Conservation (phyloP, 92 coral and sea anemone species). For the Actinostola sp. region DNA sequence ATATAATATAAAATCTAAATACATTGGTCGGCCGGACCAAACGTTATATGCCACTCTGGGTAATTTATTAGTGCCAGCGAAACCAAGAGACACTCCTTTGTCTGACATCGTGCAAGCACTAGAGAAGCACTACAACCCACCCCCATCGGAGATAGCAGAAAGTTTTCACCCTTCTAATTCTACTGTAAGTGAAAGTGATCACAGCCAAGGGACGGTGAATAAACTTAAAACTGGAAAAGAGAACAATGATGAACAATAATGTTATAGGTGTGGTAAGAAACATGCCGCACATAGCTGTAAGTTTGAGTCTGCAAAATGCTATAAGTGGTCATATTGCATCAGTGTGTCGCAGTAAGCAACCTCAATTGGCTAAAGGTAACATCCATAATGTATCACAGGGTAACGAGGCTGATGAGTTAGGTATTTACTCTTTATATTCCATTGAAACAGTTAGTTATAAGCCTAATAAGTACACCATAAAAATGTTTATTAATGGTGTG, state of each 20-base stretch:
- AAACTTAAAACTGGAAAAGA: slow-evolving; percentile 15
- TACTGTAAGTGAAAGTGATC: slow-evolving; percentile 32
- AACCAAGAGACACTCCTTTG: slow-evolving; percentile 36
- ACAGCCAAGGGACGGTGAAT: slow-evolving; percentile 37
- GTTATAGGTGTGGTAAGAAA: slow-evolving; percentile 53
- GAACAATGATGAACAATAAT: slow-evolving; percentile 23
- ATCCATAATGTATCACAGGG: slow-evolving; percentile 11
- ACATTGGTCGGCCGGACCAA: no score
- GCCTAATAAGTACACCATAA: neutral
- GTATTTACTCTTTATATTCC: slow-evolving; percentile 23
- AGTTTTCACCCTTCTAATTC: slow-evolving; percentile 60
- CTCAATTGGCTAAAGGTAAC: slow-evolving; percentile 16
- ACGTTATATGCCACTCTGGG: slow-evolving; percentile 50
- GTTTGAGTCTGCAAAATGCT: slow-evolving; percentile 52
- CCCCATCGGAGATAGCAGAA: slow-evolving; percentile 48
- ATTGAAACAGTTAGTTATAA: slow-evolving; percentile 13
- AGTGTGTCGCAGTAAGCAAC: slow-evolving; percentile 1
- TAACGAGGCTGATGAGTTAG: no score
- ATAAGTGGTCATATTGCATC: slow-evolving; percentile 50
- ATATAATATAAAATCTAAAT: no score
- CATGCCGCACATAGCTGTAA: slow-evolving; percentile 48
- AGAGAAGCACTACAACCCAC: slow-evolving; percentile 50
- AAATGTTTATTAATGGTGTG: slow-evolving; percentile 35
- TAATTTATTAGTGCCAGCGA: slow-evolving; percentile 41
- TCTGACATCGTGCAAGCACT: slow-evolving; percentile 22